Evolutionary conservation across 1,140 invertebrate species (phyloP).

Genomic region (Procambarus clarkii): DNA sequence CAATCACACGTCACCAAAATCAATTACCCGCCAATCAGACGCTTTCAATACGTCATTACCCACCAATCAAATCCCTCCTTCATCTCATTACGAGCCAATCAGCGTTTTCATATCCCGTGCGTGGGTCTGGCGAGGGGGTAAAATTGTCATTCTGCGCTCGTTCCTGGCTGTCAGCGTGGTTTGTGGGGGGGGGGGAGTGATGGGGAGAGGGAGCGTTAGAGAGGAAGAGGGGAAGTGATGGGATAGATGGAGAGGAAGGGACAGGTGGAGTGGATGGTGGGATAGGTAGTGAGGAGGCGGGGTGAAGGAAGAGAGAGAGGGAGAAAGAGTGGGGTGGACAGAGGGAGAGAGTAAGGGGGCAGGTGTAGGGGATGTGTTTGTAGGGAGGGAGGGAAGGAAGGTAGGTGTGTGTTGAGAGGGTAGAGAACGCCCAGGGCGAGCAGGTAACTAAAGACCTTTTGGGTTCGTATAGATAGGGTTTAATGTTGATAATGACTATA

Average conservation of each 20-base stretch:
- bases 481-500: too few relatives aligned
- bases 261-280: too few relatives aligned
- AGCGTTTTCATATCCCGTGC: constrained; percentile 66
- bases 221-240: not conserved
- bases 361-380: not conserved
- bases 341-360: not conserved
- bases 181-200: not conserved
- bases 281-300: too few relatives aligned
- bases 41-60: constrained; percentile 73
- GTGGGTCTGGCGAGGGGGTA: constrained; percentile 18
- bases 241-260: not conserved
- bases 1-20: constrained; percentile 73
- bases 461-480: too few relatives aligned
- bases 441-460: too few relatives aligned
- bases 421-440: too few relatives aligned
- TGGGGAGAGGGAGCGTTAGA: not conserved
- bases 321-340: not conserved
- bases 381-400: not conserved
- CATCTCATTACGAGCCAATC: constrained; percentile 72
- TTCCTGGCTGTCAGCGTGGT: not conserved
- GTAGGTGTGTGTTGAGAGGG: too few relatives aligned
- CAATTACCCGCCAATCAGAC: constrained; percentile 72
- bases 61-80: constrained; percentile 73
- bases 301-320: not conserved
- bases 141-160: constrained; percentile 49